These are phyloP conservation scores for Spilarctia lutea DNA, from an alignment of 2,888 invertebrate genomes.

Conservation along the genomic window DNA sequence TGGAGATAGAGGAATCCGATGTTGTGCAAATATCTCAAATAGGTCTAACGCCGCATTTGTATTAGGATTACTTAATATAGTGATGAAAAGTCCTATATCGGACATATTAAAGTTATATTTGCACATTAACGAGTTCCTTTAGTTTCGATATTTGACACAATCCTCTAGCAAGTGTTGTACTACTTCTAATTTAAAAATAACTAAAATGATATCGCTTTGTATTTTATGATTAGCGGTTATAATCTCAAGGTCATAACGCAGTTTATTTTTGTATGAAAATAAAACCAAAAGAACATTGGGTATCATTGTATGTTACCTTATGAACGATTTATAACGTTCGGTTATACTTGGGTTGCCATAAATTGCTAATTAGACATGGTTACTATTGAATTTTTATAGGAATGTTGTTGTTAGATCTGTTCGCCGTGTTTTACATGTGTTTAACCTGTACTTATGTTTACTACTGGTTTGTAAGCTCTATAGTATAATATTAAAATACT, in stretches of 20 bases:
- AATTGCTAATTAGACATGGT: constrained; percentile 42
- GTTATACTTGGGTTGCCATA: constrained; percentile 29
- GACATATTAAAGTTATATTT: too few species aligned
- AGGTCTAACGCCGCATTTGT: too few species aligned
- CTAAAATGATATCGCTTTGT: background rate
- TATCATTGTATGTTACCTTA: constrained; percentile 58
- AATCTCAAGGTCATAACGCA: constrained; percentile 65
- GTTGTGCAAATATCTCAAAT: too few species aligned
- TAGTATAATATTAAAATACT: background rate
- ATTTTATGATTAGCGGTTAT: constrained; percentile 47
- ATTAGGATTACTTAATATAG: too few species aligned
- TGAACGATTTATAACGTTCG: constrained; percentile 54
- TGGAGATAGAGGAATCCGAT: too few species aligned
- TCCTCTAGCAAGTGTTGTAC: too few species aligned
- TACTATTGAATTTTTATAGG: constrained; percentile 35
- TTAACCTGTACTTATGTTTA: background rate
- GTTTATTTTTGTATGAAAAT: constrained; percentile 69
- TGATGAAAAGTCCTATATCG: too few species aligned
- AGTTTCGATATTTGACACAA: too few species aligned
- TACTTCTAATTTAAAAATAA: background rate
- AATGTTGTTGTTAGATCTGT: constrained; percentile 37
- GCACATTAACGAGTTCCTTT: too few species aligned
- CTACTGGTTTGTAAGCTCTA: background rate
- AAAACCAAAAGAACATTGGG: constrained; percentile 61
- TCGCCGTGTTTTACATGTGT: constrained; percentile 17